Percentiles rank a stretch among this genome's conserved stretches.
Conservation (phyloP, 2,888 invertebrate species). For the Cantharis rustica region DNA sequence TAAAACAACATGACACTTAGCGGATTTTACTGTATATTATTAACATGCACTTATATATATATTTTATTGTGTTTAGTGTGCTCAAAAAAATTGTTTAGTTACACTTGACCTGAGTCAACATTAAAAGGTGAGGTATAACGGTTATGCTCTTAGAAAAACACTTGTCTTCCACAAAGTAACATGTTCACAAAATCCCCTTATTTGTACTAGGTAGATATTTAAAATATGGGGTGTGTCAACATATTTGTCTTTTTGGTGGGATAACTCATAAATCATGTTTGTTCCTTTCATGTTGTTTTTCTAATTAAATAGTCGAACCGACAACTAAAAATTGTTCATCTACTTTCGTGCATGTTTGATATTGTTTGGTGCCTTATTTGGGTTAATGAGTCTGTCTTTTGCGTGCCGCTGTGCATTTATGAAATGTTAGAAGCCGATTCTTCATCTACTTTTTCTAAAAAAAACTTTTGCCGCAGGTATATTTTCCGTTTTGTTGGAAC, state of each 20-base stretch:
- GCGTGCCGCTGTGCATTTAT: not conserved
- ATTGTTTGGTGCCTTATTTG: not conserved
- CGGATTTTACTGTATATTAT: not conserved
- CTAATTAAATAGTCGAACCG: not conserved
- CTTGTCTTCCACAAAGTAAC: not conserved
- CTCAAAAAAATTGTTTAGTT: not conserved
- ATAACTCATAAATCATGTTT: not conserved
- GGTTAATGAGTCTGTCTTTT: not conserved
- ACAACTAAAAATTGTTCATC: not conserved
- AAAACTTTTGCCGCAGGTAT: too few relatives aligned
- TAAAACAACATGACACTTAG: slow-evolving; percentile 2
- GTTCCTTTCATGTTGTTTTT: not conserved
- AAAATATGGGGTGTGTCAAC: not conserved
- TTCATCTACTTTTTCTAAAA: not conserved
- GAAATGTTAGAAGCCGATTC: not conserved
- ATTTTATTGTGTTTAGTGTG: not conserved
- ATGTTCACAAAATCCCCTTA: not conserved
- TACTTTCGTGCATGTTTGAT: not conserved
- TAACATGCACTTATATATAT: not conserved
- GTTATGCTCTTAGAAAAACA: not conserved
- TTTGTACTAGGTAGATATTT: not conserved
- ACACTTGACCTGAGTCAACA: slow-evolving; percentile 5
- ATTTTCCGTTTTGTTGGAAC: too few relatives aligned
- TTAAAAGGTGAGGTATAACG: not conserved
- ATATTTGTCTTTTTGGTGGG: not conserved